phyloP scores from a whole-genome alignment of 1,140 invertebrate genomes.

The Glomeris maerens region DNA sequence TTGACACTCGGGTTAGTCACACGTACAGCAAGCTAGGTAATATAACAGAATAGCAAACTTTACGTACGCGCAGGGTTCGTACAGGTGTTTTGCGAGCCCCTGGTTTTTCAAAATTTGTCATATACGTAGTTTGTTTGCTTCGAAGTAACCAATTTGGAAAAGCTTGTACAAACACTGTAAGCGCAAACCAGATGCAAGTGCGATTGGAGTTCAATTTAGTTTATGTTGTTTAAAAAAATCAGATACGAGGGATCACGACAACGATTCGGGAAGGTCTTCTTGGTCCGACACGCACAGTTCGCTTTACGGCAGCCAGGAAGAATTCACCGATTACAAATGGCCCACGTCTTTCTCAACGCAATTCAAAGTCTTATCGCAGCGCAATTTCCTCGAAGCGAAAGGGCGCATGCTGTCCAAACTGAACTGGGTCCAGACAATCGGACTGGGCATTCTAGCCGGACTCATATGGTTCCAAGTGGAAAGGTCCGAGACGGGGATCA shows the following conservation, averaged over 20 bases:
- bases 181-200: no score
- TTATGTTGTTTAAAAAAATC: not conserved
- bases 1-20: conserved; percentile 12
- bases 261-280: conserved; percentile 44
- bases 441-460: conserved; percentile 55
- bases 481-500: conserved; percentile 53
- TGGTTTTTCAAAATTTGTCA: not conserved
- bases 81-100: not conserved
- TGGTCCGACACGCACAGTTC: conserved; percentile 50
- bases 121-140: no score
- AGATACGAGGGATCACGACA: conserved; percentile 47
- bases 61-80: no score
- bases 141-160: no score
- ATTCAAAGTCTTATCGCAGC: conserved; percentile 51
- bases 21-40: conserved; percentile 21
- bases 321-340: conserved; percentile 37
- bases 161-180: no score
- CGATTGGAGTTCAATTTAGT: not conserved
- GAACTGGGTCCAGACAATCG: conserved; percentile 66
- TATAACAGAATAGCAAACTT: no score
- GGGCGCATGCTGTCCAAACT: conserved; percentile 62
- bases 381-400: conserved; percentile 64
- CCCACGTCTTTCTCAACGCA: conserved; percentile 69
- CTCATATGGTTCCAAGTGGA: conserved; percentile 65
- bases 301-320: conserved; percentile 34